Base-by-base conservation (phyloP, 2,888 invertebrate species). In the Parnassius glacialis region DNA sequence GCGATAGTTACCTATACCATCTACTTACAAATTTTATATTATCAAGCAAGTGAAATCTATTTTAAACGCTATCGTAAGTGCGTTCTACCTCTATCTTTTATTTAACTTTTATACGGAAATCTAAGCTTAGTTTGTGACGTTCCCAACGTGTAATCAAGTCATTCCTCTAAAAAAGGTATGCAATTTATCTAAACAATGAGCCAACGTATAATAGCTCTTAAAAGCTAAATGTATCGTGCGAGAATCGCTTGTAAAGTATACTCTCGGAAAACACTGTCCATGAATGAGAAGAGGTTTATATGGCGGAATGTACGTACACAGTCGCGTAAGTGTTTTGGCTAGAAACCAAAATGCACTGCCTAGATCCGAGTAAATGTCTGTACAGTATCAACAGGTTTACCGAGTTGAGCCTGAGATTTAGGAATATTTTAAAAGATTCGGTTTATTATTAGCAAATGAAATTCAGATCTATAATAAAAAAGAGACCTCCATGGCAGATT, bases 341-440 rank as follows among this genome's bases (percentile, higher is more conserved):
- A 9, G 25, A 34, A 12, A 62, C 57, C 62, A 62, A 62, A 55
- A 42, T 25, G 55, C 44, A 53, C 47, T 12, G 43, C 43, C 53
- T 10, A 50, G 45, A 53, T 41, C 13, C 47, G 43, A 11, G 50
- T 16, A 44, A 57, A 47, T 53, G 13, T 16, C 42, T 53, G 48
- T 57, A 57, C 25, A 43, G 53, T 57, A 57, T 57, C 57, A 62
- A 62, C 53, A 62, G 62, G 57, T 57, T 53, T 34, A 62, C 53
- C 9, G 2, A 52, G 12, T n/a, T 34, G 41, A 47, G 16, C 34
- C 9, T 34, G 34, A 34, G 34, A 34, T 34, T 34, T 34, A 34
- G 7, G 34, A 34, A 34, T 34, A 34, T 34, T 34, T 34, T 34
- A 34, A 25, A 25, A 34, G 34, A 34, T 34, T 20, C 20, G 2